Conservation (phyloP, 2,797 vertebrate genomes). For the Graptemys geographica region DNA sequence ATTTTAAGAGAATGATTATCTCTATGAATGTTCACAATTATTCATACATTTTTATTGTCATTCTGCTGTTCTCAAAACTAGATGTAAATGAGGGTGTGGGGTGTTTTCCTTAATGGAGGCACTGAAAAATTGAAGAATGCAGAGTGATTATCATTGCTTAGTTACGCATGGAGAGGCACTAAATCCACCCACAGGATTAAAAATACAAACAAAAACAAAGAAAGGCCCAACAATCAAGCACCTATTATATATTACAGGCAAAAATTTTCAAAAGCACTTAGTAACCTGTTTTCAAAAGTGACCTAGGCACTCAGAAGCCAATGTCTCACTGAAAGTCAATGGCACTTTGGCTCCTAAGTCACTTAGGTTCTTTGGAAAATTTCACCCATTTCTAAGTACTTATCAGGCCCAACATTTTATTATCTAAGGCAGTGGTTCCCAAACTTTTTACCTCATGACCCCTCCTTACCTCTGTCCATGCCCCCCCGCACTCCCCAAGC, state of each 20-base stretch:
- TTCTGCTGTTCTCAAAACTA: slow-evolving; percentile 16
- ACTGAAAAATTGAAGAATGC: not conserved
- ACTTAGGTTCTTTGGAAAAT: not conserved
- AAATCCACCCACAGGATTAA: not conserved
- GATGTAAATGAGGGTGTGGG: not conserved
- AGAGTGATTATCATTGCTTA: slow-evolving; percentile 4
- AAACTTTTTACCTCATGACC: no score
- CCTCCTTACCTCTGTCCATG: no score
- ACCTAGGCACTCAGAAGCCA: not conserved
- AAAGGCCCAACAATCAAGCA: not conserved
- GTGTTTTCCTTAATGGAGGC: not conserved
- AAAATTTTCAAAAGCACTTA: not conserved
- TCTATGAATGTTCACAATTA: not conserved
- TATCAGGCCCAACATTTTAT: no score
- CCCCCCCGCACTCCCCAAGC: no score
- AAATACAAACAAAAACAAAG: not conserved
- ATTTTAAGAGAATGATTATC: slow-evolving; percentile 23
- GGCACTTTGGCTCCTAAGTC: not conserved
- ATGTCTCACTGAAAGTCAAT: not conserved
- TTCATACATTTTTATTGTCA: not conserved
- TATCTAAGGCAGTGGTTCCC: no score
- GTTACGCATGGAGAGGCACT: not conserved
- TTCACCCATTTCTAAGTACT: not conserved
- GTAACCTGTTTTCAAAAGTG: no score
- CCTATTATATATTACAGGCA: not conserved